Base-by-base conservation (phyloP, 2,888 invertebrate species). In the Dasysyrphus tricinctus region DNA sequence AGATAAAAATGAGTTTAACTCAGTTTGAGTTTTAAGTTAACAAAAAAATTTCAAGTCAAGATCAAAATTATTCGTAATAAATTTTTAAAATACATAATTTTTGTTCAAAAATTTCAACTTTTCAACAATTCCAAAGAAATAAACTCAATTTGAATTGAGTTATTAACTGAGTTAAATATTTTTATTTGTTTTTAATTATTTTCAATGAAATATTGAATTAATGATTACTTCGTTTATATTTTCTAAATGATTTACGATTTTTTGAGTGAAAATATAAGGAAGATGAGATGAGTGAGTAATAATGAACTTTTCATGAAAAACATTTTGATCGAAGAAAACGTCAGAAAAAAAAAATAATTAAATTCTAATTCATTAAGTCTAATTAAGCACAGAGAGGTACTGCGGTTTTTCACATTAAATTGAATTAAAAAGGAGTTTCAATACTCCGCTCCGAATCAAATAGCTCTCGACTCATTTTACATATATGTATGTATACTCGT, bases 291-390 rank as follows among this genome's bases (percentile, higher is more conserved):
- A 32, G 37, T 44, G 9, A 11, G n/a, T n/a, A 12, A 59, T 29
- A 29, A 77, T 85, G 80, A 73, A 80, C 54, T 80, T 80, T 85
- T 80, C 81, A 74, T 85, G 81, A 81, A 57, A 61, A 70, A 57
- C 80, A 80, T 81, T 85, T 85, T 85, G 63, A 39, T 63, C 73
- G 69, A 73, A 47, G 56, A 85, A 85, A 80, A 80, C 81, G 85
- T 85, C 85, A 81, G 85, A 85, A 85, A 85, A 80, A 81, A 80
- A 85, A 85, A 85, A 80, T 69, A 39, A 16, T 54, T 32, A 37
- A 12, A 19, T 59, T 59, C 59, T 59, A 39, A 47, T 44, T 72
- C 54, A 24, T 56, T 72, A 51, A 81, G 47, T 51, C 72, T 77
- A 78, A 74, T 67, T 73, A 56, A 78, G 78, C 82, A 78, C 77